Evolutionary conservation across 2,888 invertebrate species (phyloP).

Genomic region (Diploptera punctata): DNA sequence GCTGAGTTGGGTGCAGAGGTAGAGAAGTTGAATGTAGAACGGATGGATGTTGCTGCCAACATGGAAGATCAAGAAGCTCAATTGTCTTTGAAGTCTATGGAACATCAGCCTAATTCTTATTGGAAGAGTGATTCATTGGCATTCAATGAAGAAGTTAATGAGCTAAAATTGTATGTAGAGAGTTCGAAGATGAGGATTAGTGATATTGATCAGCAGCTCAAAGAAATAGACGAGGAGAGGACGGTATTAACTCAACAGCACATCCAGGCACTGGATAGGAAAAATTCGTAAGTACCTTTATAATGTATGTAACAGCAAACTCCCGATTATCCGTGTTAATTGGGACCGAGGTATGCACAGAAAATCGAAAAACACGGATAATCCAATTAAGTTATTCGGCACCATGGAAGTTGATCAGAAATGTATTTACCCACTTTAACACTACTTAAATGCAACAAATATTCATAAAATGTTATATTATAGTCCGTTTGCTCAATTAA

Average conservation of each 20-base stretch:
- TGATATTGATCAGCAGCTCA: background rate
- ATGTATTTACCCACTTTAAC: too few relatives aligned
- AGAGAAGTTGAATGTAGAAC: background rate
- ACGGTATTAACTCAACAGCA: constrained; percentile 3
- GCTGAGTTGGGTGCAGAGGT: background rate
- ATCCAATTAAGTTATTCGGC: too few relatives aligned
- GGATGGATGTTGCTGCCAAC: background rate
- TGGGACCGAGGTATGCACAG: too few relatives aligned
- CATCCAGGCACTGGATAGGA: background rate
- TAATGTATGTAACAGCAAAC: too few relatives aligned
- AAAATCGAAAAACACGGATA: too few relatives aligned
- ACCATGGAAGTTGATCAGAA: too few relatives aligned
- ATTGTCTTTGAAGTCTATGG: background rate
- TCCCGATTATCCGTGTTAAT: too few relatives aligned
- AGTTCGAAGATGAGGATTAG: constrained; percentile 25
- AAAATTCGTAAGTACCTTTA: background rate
- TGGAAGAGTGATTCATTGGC: too few relatives aligned
- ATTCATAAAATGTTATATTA: too few relatives aligned
- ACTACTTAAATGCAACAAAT: too few relatives aligned
- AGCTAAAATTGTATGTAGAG: constrained; percentile 5
- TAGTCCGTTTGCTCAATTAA: too few relatives aligned
- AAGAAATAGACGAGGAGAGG: constrained; percentile 14
- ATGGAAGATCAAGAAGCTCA: background rate
- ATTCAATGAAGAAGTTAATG: background rate
- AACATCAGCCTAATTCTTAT: background rate